These are phyloP conservation scores for Acropternis orthonyx DNA, from an alignment of 2,797 vertebrate genomes.

Conservation along the genomic window DNA sequence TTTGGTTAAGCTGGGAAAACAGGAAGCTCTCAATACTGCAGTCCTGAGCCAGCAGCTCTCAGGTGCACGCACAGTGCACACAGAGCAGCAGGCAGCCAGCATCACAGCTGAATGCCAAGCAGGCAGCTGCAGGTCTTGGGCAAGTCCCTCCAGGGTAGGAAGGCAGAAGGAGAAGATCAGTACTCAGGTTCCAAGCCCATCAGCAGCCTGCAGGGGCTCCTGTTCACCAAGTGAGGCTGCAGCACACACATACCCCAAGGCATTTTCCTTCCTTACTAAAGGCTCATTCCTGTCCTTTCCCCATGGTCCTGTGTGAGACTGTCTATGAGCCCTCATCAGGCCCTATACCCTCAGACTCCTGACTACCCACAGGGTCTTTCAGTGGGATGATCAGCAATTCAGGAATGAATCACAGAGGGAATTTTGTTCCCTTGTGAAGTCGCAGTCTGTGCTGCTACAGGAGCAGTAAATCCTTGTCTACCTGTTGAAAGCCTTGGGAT, in stretches of 20 bases:
- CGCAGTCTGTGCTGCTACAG: not conserved
- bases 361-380: not conserved
- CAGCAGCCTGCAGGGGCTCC: not conserved
- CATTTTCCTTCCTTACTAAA: not conserved
- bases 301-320: not conserved
- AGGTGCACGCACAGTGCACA: not conserved
- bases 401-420: not conserved
- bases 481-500: not conserved
- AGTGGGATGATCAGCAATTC: not conserved
- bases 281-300: not conserved
- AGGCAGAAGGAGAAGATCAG: not conserved
- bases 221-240: not conserved
- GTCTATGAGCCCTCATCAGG: not conserved
- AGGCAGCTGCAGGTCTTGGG: not conserved
- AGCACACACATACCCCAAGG: not conserved
- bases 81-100: not conserved
- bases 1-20: conserved; percentile 78
- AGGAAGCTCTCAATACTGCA: not conserved
- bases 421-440: not conserved
- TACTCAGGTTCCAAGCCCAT: not conserved
- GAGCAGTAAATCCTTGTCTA: not conserved
- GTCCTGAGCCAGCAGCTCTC: not conserved
- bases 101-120: not conserved
- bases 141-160: not conserved
- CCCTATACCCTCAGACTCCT: not conserved